Percentiles rank a stretch among this genome's conserved stretches.
Conservation (phyloP, 2,113 vertebrate genomes). For the Fregata magnificens region DNA sequence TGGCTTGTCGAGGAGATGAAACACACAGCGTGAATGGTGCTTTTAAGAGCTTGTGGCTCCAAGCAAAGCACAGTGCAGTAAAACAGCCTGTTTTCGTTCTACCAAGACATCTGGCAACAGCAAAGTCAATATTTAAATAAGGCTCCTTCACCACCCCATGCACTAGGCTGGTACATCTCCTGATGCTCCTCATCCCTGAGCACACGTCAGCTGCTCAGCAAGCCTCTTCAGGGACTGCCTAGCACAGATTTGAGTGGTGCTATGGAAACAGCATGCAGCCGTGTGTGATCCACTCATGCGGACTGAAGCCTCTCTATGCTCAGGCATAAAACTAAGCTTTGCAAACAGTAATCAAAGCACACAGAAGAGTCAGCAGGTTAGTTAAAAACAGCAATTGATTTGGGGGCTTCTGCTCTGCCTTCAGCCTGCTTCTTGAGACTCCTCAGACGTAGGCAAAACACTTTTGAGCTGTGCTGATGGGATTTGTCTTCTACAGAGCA, state of each 20-base stretch:
- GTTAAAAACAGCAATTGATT: neutral
- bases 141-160: neutral
- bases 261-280: neutral
- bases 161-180: neutral
- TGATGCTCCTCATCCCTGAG: neutral
- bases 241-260: neutral
- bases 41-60: neutral
- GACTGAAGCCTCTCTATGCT: neutral
- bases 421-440: neutral
- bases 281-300: accelerated
- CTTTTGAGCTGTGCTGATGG: neutral
- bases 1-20: neutral
- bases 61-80: neutral
- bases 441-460: neutral
- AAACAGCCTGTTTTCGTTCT: neutral
- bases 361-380: neutral
- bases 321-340: neutral
- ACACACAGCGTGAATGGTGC: neutral
- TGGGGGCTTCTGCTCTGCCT: neutral
- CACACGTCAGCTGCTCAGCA: neutral
- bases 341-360: neutral
- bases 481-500: neutral
- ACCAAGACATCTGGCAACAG: neutral
- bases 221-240: neutral
- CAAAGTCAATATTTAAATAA: neutral